A percentile compares a stretch with the other conserved stretches of the same genome.
Evolutionary conservation across 2,888 invertebrate genomes (phyloP).

Genomic region (Drosophila formosana): DNA sequence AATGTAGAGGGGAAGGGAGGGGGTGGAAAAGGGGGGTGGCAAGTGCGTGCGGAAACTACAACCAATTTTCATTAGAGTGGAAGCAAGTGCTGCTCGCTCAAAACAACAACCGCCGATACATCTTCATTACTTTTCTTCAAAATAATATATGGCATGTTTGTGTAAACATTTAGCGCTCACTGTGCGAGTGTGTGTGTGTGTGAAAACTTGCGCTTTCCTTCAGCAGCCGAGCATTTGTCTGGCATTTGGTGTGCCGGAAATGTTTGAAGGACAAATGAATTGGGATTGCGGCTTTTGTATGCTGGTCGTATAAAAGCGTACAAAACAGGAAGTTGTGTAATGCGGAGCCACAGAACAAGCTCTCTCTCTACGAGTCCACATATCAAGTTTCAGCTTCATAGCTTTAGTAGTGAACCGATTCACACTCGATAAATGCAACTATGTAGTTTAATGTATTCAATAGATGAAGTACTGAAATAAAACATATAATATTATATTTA

Average conservation of each 20-base stretch:
- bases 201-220: conserved; percentile 61
- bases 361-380: background rate
- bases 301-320: conserved; percentile 31
- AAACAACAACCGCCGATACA: conserved; percentile 59
- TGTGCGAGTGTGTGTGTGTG: conserved; percentile 12
- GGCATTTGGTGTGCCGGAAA: conserved; percentile 36
- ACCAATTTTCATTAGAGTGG: conserved; percentile 76
- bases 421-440: no score
- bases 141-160: conserved; percentile 68
- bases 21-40: background rate
- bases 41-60: conserved; percentile 63
- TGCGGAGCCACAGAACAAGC: background rate
- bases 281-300: conserved; percentile 29
- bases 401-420: background rate
- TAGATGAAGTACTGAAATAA: no score
- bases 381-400: conserved; percentile 1
- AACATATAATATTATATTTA: no score
- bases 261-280: conserved; percentile 60
- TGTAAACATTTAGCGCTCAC: conserved; percentile 60
- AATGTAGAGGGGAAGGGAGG: no score
- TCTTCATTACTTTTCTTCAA: conserved; percentile 74
- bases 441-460: no score
- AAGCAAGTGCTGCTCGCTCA: conserved; percentile 41
- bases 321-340: conserved; percentile 32
- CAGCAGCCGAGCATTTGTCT: conserved; percentile 58